These are phyloP conservation scores for Phylloscopus collybita DNA, from an alignment of 2,797 vertebrate species.

Conservation along the genomic window DNA sequence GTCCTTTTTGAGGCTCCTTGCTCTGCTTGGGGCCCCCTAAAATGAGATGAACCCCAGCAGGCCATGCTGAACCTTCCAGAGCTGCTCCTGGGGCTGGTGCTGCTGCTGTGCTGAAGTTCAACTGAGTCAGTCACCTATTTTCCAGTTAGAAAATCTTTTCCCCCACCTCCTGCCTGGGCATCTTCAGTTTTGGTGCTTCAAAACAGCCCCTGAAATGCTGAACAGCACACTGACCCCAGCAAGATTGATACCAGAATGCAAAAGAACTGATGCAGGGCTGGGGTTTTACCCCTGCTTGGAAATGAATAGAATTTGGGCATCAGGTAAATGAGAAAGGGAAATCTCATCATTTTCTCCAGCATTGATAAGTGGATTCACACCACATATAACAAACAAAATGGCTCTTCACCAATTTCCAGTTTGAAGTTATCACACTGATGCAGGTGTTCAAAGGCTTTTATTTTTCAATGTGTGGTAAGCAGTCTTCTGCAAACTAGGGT, in stretches of 20 bases:
- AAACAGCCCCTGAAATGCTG: neutral
- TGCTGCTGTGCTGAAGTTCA: neutral
- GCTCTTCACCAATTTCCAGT: neutral
- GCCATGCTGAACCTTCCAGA: neutral
- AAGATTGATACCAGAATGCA: neutral
- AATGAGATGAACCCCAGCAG: neutral
- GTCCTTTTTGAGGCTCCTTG: neutral
- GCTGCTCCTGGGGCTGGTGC: neutral
- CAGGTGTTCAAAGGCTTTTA: neutral
- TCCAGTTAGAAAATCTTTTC: neutral
- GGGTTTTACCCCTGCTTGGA: neutral
- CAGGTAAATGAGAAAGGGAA: slow-evolving; percentile 43
- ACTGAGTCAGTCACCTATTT: neutral
- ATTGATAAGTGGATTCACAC: neutral
- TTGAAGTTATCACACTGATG: neutral
- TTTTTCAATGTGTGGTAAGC: neutral
- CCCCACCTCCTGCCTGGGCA: rapidly evolving
- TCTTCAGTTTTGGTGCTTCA: neutral
- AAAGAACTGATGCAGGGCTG: neutral
- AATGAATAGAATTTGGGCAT: slow-evolving; percentile 1
- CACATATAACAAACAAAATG: neutral
- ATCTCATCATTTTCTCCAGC: neutral
- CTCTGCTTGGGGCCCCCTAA: neutral
- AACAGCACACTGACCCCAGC: neutral
- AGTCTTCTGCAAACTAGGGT: neutral